phyloP scores from a whole-genome alignment of 2,113 vertebrate genomes.

The Mandrillus leucophaeus region DNA sequence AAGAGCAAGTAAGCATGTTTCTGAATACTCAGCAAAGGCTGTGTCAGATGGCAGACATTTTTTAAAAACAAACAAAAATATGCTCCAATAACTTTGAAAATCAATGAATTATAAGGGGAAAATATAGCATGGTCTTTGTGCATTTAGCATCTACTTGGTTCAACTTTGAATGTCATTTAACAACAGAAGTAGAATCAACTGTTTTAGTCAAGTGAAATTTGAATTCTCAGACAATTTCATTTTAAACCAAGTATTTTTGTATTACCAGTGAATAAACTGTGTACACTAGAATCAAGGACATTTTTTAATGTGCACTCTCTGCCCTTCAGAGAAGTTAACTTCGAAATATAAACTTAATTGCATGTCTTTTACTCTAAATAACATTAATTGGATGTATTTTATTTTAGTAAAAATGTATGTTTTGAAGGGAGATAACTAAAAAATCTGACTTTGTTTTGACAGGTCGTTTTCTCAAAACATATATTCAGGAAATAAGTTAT shows the following conservation, averaged over 20 bases:
- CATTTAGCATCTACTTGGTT: conserved; percentile 30
- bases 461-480: conserved; percentile 71
- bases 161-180: conserved; percentile 22
- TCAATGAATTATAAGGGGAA: conserved; percentile 48
- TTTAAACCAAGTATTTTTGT: conserved; percentile 17
- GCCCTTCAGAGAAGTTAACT: conserved; percentile 61
- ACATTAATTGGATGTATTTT: conserved; percentile 43
- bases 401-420: conserved; percentile 56
- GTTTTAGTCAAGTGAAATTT: conserved; percentile 44
- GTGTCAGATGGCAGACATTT: conserved; percentile 52
- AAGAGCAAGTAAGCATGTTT: conserved; percentile 49
- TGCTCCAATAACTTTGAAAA: conserved; percentile 61
- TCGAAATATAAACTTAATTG: conserved; percentile 53
- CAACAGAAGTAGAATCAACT: conserved; percentile 48
- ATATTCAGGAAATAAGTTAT: conserved; percentile 69
- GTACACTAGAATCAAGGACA: conserved; percentile 25
- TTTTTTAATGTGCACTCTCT: conserved; percentile 51
- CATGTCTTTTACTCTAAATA: conserved; percentile 46
- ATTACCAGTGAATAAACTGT: conserved; percentile 43
- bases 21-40: conserved; percentile 26
- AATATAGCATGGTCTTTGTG: conserved; percentile 27
- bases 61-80: conserved; percentile 58
- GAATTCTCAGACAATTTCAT: conserved; percentile 55
- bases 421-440: conserved; percentile 63
- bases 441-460: conserved; percentile 62